Evolutionary conservation across 2,113 vertebrate genomes (phyloP).

Genomic region (Neopipo cinnamomea): DNA sequence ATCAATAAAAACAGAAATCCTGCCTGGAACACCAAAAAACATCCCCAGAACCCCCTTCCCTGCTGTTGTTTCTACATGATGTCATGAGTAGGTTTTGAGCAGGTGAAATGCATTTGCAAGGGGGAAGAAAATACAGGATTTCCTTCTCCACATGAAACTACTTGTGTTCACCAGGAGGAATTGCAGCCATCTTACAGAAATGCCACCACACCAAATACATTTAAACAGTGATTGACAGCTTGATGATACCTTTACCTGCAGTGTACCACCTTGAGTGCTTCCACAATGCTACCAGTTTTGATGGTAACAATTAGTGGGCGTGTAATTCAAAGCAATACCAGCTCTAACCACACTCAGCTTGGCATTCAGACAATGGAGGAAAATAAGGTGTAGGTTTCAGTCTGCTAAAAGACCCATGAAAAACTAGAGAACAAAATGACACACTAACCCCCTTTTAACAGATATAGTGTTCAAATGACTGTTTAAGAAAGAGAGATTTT

Average conservation of each 20-base stretch:
- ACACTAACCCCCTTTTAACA: neutral
- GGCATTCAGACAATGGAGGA: neutral
- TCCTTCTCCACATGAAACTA: neutral
- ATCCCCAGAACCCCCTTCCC: rapidly evolving
- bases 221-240: neutral
- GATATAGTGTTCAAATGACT: neutral
- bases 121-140: neutral
- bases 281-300: neutral
- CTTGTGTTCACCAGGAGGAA: neutral
- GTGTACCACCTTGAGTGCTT: neutral
- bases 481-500: neutral
- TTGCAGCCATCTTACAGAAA: neutral
- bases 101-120: neutral
- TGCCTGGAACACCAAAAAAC: neutral
- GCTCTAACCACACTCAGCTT: neutral
- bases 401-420: neutral
- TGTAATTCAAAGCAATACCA: neutral
- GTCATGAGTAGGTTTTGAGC: neutral
- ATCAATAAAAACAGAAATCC: neutral
- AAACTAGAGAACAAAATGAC: neutral
- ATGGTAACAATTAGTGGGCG: neutral
- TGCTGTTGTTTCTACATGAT: neutral
- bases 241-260: neutral
- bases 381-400: neutral
- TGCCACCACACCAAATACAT: neutral